A percentile compares a stretch with the other conserved stretches of the same genome.
These are phyloP conservation scores for Eupithecia abbreviata DNA, from an alignment of 2,888 invertebrate species.

Conservation along the genomic window DNA sequence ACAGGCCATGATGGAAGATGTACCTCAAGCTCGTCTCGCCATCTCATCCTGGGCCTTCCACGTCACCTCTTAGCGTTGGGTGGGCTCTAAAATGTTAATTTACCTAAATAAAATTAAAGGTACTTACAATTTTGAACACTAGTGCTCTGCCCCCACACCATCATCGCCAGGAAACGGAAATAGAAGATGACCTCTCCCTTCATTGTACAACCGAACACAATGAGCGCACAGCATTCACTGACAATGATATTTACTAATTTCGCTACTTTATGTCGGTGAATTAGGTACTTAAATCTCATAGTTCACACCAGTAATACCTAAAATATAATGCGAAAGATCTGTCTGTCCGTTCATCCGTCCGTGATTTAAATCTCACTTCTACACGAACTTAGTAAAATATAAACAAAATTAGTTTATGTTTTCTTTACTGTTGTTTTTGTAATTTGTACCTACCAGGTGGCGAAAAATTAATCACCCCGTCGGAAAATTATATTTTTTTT, in stretches of 20 bases:
- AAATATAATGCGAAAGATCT: neutral
- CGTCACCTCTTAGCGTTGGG: too few relatives aligned
- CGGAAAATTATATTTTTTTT: too few relatives aligned
- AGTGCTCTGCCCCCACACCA: neutral
- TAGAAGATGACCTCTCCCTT: neutral
- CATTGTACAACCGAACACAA: neutral
- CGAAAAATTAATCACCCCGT: too few relatives aligned
- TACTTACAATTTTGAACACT: neutral
- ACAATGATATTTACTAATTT: slow-evolving; percentile 1
- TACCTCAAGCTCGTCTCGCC: too few relatives aligned
- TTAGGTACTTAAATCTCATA: neutral
- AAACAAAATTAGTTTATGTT: too few relatives aligned
- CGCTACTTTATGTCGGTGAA: neutral
- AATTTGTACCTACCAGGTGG: too few relatives aligned
- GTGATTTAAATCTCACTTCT: neutral
- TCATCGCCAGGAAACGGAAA: neutral
- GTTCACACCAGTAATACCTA: neutral
- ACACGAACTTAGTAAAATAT: too few relatives aligned
- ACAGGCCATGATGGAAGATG: too few relatives aligned
- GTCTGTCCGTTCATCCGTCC: neutral
- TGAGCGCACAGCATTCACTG: neutral
- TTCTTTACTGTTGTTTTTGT: too few relatives aligned
- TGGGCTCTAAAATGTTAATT: too few relatives aligned
- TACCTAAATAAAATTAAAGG: neutral
- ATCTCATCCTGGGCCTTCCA: too few relatives aligned